These are phyloP conservation scores for Syngnathus floridae DNA, from an alignment of 2,113 vertebrate genomes.

Conservation along the genomic window DNA sequence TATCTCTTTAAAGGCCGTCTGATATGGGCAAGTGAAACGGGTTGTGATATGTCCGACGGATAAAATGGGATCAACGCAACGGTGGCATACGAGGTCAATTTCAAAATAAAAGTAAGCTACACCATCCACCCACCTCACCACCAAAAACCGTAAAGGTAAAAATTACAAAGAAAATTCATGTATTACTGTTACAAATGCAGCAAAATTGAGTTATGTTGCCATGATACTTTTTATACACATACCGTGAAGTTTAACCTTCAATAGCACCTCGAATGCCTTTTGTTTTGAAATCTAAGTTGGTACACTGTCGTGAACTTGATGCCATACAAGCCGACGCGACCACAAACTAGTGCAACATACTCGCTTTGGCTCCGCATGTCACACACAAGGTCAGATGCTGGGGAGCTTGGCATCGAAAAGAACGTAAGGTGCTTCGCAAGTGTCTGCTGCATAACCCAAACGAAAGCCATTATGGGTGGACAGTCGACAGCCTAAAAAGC, in stretches of 20 bases:
- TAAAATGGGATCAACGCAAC: neutral
- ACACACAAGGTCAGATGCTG: neutral
- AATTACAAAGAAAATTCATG: neutral
- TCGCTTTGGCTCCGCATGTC: neutral
- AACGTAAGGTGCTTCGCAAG: neutral
- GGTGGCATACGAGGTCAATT: neutral
- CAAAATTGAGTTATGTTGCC: accelerated
- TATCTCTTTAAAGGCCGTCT: neutral
- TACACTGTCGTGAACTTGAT: constrained; percentile 11
- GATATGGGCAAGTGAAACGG: neutral
- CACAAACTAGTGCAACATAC: neutral
- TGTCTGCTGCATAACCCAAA: constrained; percentile 1
- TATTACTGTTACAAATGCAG: accelerated
- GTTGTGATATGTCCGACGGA: neutral
- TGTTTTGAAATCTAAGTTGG: constrained; percentile 26
- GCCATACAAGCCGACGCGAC: neutral
- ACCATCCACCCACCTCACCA: too few species aligned
- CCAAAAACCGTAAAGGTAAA: neutral
- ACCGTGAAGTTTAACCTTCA: neutral
- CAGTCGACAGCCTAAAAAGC: constrained; percentile 5
- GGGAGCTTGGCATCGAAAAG: neutral
- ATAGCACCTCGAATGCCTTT: neutral
- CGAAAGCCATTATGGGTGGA: constrained; percentile 13
- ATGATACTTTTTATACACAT: neutral
- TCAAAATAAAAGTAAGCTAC: constrained; percentile 16